Evolutionary conservation across 2,113 vertebrate species (phyloP).

Genomic region (Loxodonta africana): DNA sequence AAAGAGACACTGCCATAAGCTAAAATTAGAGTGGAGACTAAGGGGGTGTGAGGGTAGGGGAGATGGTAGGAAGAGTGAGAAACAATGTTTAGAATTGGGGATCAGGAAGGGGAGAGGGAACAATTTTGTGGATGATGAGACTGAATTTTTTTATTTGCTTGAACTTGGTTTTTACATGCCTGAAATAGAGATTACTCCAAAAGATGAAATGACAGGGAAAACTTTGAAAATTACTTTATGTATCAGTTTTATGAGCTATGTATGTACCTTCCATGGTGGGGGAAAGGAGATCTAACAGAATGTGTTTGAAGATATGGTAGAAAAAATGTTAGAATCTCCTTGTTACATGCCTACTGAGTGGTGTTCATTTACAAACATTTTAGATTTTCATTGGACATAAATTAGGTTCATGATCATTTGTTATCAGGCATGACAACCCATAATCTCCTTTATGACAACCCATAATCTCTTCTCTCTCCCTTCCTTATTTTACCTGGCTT

Average conservation of each 20-base stretch:
- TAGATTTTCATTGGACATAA: background rate
- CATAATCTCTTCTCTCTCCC: background rate
- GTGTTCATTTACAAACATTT: background rate
- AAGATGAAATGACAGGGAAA: background rate
- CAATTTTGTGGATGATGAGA: background rate
- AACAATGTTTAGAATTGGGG: background rate
- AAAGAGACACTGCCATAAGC: background rate
- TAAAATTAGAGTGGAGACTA: background rate
- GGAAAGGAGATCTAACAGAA: background rate
- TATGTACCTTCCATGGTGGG: background rate
- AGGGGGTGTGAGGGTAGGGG: background rate
- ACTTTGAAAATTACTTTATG: background rate
- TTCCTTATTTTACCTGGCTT: background rate
- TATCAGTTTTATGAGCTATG: too few species aligned
- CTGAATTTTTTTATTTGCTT: background rate
- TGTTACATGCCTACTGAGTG: background rate
- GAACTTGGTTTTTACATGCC: background rate
- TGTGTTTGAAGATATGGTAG: background rate
- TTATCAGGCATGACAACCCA: background rate
- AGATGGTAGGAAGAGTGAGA: background rate
- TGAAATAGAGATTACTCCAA: background rate
- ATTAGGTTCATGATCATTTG: background rate
- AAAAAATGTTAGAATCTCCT: background rate
- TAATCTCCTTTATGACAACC: background rate
- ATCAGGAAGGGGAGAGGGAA: background rate